Percentiles rank a stretch among this genome's conserved stretches.
phyloP scores from a whole-genome alignment of 2,888 invertebrate species.

The Nasonia oneida region DNA sequence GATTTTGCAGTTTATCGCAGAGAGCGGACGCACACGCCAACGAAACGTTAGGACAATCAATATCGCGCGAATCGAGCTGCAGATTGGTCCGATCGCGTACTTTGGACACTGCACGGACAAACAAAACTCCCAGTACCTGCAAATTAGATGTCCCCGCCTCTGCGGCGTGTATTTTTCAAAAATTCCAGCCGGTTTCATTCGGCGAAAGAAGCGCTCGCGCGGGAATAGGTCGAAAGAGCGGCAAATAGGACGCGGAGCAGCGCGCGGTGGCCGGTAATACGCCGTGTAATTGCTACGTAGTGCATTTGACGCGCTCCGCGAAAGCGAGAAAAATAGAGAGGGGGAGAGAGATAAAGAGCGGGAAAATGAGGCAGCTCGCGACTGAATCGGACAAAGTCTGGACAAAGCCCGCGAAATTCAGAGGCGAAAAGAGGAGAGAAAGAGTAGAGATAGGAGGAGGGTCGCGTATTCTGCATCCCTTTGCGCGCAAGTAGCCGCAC shows the following conservation, averaged over 20 bases:
- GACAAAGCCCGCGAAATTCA: background rate
- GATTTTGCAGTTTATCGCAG: background rate
- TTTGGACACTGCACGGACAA: too few species aligned
- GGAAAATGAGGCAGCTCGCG: constrained; percentile 18
- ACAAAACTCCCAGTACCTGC: too few species aligned
- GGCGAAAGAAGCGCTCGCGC: background rate
- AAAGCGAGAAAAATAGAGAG: constrained; percentile 24
- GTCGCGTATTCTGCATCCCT: background rate
- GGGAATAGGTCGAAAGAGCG: constrained; percentile 3
- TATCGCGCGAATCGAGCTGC: background rate
- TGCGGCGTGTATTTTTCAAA: constrained; percentile 12
- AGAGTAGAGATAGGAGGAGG: background rate
- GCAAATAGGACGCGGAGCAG: background rate
- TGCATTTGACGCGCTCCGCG: constrained; percentile 49
- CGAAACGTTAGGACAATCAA: background rate
- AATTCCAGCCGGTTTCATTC: constrained; percentile 27
- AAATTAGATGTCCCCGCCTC: background rate
- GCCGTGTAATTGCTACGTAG: constrained; percentile 55
- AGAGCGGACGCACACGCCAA: background rate
- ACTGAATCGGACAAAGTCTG: background rate
- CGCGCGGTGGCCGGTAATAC: constrained; percentile 45
- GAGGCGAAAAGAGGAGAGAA: background rate
- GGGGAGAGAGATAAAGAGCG: background rate
- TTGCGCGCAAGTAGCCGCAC: background rate
- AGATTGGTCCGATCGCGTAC: background rate